Evolutionary conservation across 2,888 invertebrate species (phyloP), one percentile per base, ranked within the genome.

Genomic region (Platypus cylindrus): DNA sequence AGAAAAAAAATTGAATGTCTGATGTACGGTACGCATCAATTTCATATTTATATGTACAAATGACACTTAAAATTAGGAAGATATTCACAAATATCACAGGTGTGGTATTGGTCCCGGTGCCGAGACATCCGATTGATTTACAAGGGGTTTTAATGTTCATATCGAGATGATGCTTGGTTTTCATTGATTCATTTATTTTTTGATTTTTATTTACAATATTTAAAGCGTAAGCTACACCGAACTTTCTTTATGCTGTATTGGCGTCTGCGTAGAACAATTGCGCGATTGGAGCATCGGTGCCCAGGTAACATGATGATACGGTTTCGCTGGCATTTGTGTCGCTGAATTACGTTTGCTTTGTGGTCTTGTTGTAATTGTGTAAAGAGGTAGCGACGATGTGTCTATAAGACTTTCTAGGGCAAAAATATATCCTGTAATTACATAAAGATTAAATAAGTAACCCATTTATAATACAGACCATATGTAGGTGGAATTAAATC

Each of bases 81-180:
- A 59, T 62, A 61, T 60, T 62, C 60, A 60, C 62, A 61, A 60
- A 55, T 62, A 62, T 62, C 62, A 61, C 62, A 62, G 60, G 61
- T n/a, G n/a, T 62, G 62, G 58, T 57, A 60, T 62, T 62, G 61
- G 62, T 61, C 60, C 60, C 58, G 58, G 52, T 57, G 54, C 55
- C 59, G 58, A 59, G 56, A 58, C 59, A 53, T 46, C 48, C 54
- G 56, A 55, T 56, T 55, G 53, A 53, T 54, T 49, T 50, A 50
- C 30, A 32, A 24, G 37, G 32, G 36, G 36, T 33, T 31, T 12
- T 30, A 9, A 12, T 12, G 25, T 28, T 30, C 11, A 22, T 13
- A 22, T 20, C 11, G n/a, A 32, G 12, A 23, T 26, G 26, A 30
- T 3, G 24, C 24, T 25, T 25, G 16, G n/a, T 24, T 12, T 20